phyloP scores from a whole-genome alignment of 2,113 vertebrate species.

The Symphodus melops region DNA sequence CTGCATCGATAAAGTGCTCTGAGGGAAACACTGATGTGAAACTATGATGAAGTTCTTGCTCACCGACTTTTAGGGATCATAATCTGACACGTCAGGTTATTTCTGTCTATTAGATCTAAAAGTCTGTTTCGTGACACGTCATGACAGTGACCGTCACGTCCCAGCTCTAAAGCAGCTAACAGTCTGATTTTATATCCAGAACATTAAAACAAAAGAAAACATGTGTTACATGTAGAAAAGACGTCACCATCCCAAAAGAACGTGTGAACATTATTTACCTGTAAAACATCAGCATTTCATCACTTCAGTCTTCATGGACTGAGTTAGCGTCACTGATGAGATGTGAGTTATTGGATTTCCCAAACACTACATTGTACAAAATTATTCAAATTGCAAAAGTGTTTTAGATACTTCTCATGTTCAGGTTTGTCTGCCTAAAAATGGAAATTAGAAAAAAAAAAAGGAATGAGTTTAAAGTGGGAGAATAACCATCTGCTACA shows the following conservation, averaged over 20 bases:
- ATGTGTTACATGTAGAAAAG: conserved; percentile 3
- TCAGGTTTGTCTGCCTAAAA: background rate
- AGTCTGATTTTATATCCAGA: background rate
- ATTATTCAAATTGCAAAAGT: background rate
- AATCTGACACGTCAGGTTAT: background rate
- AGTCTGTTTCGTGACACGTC: background rate
- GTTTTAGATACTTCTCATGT: background rate
- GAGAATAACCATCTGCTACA: background rate
- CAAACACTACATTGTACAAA: background rate
- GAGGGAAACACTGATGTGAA: conserved; percentile 13
- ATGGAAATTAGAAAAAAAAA: background rate
- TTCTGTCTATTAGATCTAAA: background rate
- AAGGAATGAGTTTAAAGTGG: background rate
- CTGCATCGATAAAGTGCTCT: conserved; percentile 45
- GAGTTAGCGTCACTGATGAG: background rate
- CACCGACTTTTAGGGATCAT: background rate
- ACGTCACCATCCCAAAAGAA: background rate
- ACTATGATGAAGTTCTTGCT: background rate
- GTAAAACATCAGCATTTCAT: conserved; percentile 14
- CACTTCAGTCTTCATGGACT: background rate
- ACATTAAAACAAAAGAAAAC: background rate
- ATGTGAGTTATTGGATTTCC: background rate
- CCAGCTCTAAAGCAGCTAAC: background rate
- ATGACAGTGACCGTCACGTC: background rate
- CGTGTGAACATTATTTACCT: background rate